Evolutionary conservation across 1,140 invertebrate genomes (phyloP).

Genomic region (Coptotermes formosanus): DNA sequence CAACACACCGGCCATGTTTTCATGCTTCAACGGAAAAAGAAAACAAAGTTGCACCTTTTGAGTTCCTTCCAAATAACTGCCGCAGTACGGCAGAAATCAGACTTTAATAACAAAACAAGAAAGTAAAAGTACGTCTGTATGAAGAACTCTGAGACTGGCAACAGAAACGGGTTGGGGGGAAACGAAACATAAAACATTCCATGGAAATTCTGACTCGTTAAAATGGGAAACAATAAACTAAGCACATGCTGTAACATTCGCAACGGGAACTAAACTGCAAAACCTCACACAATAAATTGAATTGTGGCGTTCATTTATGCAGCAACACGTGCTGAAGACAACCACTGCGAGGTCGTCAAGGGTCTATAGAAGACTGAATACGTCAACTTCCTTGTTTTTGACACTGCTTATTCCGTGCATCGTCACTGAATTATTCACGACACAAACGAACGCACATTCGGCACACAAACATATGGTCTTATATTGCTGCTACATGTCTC

Average conservation of each 20-base stretch:
- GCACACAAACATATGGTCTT: too few species aligned
- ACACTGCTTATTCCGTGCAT: too few species aligned
- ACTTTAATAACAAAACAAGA: slow-evolving; percentile 2
- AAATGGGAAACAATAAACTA: background rate
- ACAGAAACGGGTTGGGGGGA: background rate
- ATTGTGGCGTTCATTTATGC: background rate
- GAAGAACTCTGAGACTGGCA: background rate
- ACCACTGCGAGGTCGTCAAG: too few species aligned
- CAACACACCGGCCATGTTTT: slow-evolving; percentile 3
- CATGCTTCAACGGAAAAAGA: slow-evolving; percentile 11
- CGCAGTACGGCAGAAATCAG: background rate
- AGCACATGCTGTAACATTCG: background rate
- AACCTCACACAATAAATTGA: background rate
- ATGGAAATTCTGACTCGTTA: slow-evolving; percentile 1
- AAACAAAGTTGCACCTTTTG: slow-evolving; percentile 3
- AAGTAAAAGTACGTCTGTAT: background rate
- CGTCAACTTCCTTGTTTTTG: too few species aligned
- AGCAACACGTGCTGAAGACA: background rate
- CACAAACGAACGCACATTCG: too few species aligned
- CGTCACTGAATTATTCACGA: too few species aligned
- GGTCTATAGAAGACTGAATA: too few species aligned
- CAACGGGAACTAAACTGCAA: background rate
- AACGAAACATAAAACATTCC: background rate
- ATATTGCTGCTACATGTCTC: too few species aligned
- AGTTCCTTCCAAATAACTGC: background rate